Evolutionary conservation across 1,140 invertebrate species (phyloP), one percentile per base, ranked within the genome.

Genomic region (Pissodes strobi): DNA sequence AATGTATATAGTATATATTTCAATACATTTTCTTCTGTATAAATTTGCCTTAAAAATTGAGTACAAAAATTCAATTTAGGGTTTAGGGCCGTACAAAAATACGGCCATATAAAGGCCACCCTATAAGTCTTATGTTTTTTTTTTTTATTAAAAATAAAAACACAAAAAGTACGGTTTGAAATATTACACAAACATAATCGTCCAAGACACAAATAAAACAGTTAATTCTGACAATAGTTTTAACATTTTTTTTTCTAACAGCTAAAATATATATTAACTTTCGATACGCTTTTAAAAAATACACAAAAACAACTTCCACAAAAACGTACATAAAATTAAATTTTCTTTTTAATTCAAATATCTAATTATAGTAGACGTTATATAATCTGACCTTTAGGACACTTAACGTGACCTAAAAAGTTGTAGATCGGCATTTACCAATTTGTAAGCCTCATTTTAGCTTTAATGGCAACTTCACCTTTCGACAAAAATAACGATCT

Each of bases 41-140:
- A 74, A 73, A 65, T 65, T 72, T 69, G 63, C 52, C 64, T 71
- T 64, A 57, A 67, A 72, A 73, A 72, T 60, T 58, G 63, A 72
- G 67, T 74, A 74, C 60, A 69, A 72, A 70, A 72, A 60, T 61
- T 67, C 43, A 46, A 48, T 66, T 71, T 68, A 74, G 71, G 71
- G 72, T 65, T 65, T 59, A 41, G 63, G 55, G 46, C 53, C 55
- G 62, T 41, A 58, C 38, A 64, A 69, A 52, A 45, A 72, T 70
- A 71, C 72, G 73, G 69, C 63, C 69, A 10, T 66, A 68, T 58
- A 61, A 75, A 75, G 72, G 74, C 72, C 72, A 71, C 72, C 72
- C 72, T 67, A 71, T 59, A 73, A 75, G 74, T 75, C 74, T 75
- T 74, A 73, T 69, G 49, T 62, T 67, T 73, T 73, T 65, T 60